Evolutionary conservation across 2,888 invertebrate genomes (phyloP).

Genomic region (Pyralis farinalis): DNA sequence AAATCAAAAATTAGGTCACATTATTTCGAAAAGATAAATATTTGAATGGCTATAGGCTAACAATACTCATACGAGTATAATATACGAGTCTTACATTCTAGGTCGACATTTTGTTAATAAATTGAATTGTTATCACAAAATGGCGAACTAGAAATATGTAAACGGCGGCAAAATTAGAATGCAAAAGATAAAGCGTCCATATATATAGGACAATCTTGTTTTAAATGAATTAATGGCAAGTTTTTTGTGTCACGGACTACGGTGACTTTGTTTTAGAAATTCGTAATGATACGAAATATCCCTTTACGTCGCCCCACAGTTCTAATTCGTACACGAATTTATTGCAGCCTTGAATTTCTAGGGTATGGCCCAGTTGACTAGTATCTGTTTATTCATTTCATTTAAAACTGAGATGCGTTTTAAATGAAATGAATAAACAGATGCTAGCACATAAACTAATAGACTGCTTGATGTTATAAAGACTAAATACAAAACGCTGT

Average conservation of each 20-base stretch:
- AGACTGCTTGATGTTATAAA: too few relatives aligned
- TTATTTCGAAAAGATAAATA: slow-evolving; percentile 12
- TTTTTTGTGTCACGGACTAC: slow-evolving; percentile 25
- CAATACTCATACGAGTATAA: slow-evolving; percentile 11
- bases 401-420: too few relatives aligned
- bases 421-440: too few relatives aligned
- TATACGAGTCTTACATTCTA: slow-evolving; percentile 14
- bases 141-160: slow-evolving; percentile 10
- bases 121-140: background rate
- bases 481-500: too few relatives aligned
- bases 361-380: background rate
- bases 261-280: slow-evolving; percentile 9
- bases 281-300: background rate
- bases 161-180: slow-evolving; percentile 11
- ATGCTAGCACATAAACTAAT: too few relatives aligned
- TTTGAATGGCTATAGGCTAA: slow-evolving; percentile 10
- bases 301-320: background rate
- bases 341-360: slow-evolving; percentile 1
- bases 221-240: slow-evolving; percentile 14
- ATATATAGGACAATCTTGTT: slow-evolving; percentile 18
- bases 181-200: background rate
- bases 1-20: slow-evolving; percentile 17
- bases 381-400: background rate
- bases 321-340: background rate
- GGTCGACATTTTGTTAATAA: slow-evolving; percentile 10